Base-by-base conservation (phyloP, 2,888 invertebrate species). In the Minunthozetes semirufus region DNA sequence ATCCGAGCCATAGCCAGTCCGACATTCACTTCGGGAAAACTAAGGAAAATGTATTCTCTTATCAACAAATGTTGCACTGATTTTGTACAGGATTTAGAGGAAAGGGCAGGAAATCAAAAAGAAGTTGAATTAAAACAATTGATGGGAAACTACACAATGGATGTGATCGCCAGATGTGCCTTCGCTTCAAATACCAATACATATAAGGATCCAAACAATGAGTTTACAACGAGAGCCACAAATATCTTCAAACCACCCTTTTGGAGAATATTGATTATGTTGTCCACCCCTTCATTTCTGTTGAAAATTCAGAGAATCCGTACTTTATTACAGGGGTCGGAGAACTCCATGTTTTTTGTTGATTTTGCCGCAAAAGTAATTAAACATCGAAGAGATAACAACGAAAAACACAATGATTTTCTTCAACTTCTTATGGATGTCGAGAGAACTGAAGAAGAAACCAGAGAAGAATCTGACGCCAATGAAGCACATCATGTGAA, bases 361-460 rank as follows among this genome's bases (percentile, higher is more conserved):
- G 9, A 53, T 53, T n/a, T n/a, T 13, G 42, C 42, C 9, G 42
- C 42, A 9, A 4, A 42, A 13, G 8, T 42, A 11, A 42, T 66
- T 0, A 66, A 66, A 38, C 38, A 42, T 11, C 11, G 66, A 38
- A 38, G 27, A 42, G 17, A 66, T 19, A 66, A 66, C 19, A 66
- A 66, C 66, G 42, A 70, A 48, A 70, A 70, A 48, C 25, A 70
- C 27, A 74, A 74, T 53, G 74, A 74, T 27, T 74, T 74, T 25
- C 48, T 74, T 13, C 74, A 74, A 25, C 33, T 74, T 1, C 48
- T 74, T 9, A 66, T 74, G 74, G 74, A 74, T 42, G 68, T 50
- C 27, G 27, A 70, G 59, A 66, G 66, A 66, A 42, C 13, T 42
- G 66, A 66, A 6, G 66, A 13, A 2, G 5, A 66, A 22, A 42